These are phyloP conservation scores for Cebidichthys violaceus DNA, from an alignment of 2,113 vertebrate genomes.

Conservation along the genomic window DNA sequence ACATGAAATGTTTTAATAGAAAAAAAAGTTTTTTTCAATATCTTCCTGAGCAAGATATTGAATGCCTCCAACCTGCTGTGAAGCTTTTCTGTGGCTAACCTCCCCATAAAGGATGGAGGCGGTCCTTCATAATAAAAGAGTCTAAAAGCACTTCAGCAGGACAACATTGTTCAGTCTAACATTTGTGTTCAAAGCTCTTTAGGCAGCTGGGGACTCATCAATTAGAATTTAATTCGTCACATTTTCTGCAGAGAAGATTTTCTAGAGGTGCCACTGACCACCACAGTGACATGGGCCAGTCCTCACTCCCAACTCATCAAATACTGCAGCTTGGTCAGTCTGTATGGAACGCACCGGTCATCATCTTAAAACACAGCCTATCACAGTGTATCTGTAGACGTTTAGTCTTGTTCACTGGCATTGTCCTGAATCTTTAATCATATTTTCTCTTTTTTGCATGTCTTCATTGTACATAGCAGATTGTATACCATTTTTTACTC, in stretches of 20 bases:
- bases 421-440: too few species aligned
- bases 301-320: not conserved
- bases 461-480: too few species aligned
- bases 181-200: too few species aligned
- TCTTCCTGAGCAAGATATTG: not conserved
- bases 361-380: too few species aligned
- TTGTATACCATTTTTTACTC: not conserved
- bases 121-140: not conserved
- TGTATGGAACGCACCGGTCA: too few species aligned
- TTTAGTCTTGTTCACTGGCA: too few species aligned
- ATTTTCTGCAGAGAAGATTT: not conserved
- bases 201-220: not conserved
- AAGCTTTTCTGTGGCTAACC: not conserved
- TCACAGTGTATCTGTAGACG: too few species aligned
- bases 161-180: too few species aligned
- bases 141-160: not conserved
- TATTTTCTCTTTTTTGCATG: not conserved
- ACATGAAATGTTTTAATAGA: too few species aligned
- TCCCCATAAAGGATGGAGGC: not conserved
- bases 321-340: too few species aligned
- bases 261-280: not conserved
- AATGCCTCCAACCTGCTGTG: not conserved
- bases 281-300: not conserved
- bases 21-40: too few species aligned
- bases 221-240: not conserved